Base-by-base conservation (phyloP, 2,888 invertebrate genomes). In the Agrotis segetum region DNA sequence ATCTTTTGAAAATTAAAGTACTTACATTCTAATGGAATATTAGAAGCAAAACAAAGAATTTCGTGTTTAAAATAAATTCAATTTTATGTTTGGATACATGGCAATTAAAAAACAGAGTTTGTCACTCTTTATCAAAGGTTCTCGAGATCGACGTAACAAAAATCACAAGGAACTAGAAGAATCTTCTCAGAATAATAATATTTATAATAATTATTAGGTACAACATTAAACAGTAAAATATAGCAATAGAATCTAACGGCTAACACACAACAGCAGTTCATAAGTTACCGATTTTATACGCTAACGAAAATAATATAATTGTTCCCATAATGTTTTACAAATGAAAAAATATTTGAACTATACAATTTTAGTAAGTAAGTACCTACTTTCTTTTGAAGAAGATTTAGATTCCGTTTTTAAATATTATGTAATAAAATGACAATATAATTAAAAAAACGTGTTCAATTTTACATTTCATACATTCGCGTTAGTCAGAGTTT, bases 251-350 rank as follows among this genome's bases (percentile, higher is more conserved):
- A 72, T 77, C 75, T 78, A 85, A 82, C 63, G 50, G 66, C 85
- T 87, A 89, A 83, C 79, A 85, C 84, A 84, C 83, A 85, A 86
- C 83, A 78, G 76, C 76, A 77, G 75, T 86, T 91, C 89, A 90
- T 91, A 90, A 90, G 90, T 87, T 88, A 83, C 70, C 73, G 78
- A 74, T 62, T 66, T 67, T 83, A 73, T 50, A 74, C 47, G 59
- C 83, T 84, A 83, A 69, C 47, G 76, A 66, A 79, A 81, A 65
- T 80, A 85, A 88, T 85, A 72, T 77, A 82, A 82, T 90, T 90
- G 89, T 86, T 90, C 90, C 90, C 90, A 71, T 67, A 67, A 62
- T 53, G 53, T 71, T 71, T 59, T 66, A 61, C 5, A 79, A 73
- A 50, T 53, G 11, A 80, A 56, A 74, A 24, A 46, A 34, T 56